phyloP scores from a whole-genome alignment of 2,888 invertebrate species.

The Noctua janthe region DNA sequence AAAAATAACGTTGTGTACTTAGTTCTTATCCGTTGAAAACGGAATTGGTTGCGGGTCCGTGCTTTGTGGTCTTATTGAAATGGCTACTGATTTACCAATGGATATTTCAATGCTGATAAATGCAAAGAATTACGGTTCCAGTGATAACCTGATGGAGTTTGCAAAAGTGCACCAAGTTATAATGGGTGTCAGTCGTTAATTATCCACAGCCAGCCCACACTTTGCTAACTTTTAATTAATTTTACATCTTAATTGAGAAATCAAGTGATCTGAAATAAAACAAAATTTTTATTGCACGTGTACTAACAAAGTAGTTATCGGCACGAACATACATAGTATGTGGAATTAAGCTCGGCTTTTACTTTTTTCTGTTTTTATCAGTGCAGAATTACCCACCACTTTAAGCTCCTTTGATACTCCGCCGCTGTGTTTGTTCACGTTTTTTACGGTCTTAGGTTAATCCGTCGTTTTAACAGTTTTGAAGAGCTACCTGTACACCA shows the following conservation, averaged over 20 bases:
- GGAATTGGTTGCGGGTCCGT: too few relatives aligned
- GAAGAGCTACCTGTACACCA: background rate
- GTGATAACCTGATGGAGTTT: background rate
- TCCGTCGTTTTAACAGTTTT: constrained; percentile 7
- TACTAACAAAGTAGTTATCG: constrained; percentile 27
- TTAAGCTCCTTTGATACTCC: constrained; percentile 8
- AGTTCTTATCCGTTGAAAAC: too few relatives aligned
- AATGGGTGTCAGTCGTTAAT: constrained; percentile 38
- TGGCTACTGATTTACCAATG: too few relatives aligned
- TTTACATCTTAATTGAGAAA: constrained; percentile 29
- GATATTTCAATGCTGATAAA: background rate
- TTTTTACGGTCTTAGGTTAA: constrained; percentile 6
- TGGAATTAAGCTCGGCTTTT: constrained; percentile 12
- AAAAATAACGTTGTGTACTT: too few relatives aligned
- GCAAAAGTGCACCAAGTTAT: constrained; percentile 37
- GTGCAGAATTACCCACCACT: background rate
- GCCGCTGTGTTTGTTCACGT: background rate
- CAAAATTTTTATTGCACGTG: constrained; percentile 45
- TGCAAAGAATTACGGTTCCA: background rate
- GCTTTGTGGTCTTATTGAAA: too few relatives aligned
- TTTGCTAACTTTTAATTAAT: constrained; percentile 48
- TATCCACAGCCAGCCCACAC: constrained; percentile 1
- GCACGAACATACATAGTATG: constrained; percentile 23
- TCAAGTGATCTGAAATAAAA: constrained; percentile 15
- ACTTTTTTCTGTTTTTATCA: constrained; percentile 22